Base-by-base conservation (phyloP, 2,888 invertebrate species). In the Hydraecia micacea region DNA sequence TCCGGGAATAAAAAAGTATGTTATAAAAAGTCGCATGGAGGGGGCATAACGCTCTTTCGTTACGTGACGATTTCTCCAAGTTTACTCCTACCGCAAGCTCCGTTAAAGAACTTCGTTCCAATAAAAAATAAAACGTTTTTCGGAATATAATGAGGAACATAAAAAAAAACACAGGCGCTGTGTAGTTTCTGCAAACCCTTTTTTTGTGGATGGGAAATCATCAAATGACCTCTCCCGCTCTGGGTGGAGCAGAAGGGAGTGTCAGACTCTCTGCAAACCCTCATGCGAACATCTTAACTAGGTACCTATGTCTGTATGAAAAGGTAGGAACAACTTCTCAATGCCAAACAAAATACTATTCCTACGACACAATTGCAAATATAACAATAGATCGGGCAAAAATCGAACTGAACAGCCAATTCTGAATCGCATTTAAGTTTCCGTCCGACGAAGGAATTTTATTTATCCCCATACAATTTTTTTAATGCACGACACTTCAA, bases 391-490 rank as follows among this genome's bases (percentile, higher is more conserved):
- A 80, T 79, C 77, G 76, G 65, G 67, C 52, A 62, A 80, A 82
- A 86, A 88, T 87, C 81, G 82, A 83, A 84, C 72, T 67, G 77
- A 75, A 85, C 81, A 84, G 62, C 79, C 88, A 88, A 84, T 85
- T 79, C 81, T 55, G 81, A 88, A 88, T 86, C 87, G 79, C 84
- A 88, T 88, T 88, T 78, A 87, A 88, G 83, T 88, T 86, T 75
- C 67, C 80, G 76, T 80, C 77, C 62, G 67, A 68, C 69, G 60
- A 74, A 73, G 46, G 80, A 81, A 86, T 84, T 88, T 83, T 87
- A 86, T 87, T 87, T 86, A 81, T 81, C 32, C 66, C 36, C 67
- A 66, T 42, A 81, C 79, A 84, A 75, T 63, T 52, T 75, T 76
- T 66, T 36, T 71, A 28, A 55, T 73, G 70, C 77, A 73, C 7